Evolutionary conservation across 2,113 vertebrate genomes (phyloP).

Genomic region (Leiothrix lutea): DNA sequence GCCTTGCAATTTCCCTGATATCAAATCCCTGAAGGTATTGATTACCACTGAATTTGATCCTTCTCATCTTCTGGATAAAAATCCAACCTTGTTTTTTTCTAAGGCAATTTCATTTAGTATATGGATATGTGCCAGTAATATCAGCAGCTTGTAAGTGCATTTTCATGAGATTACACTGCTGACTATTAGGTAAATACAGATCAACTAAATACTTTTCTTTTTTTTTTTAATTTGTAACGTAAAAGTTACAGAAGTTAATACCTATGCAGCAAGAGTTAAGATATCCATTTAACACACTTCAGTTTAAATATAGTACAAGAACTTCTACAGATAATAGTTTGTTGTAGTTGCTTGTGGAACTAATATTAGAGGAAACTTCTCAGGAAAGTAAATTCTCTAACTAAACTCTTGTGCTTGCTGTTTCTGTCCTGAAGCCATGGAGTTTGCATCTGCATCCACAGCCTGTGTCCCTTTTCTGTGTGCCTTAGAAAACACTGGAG

Average conservation of each 20-base stretch:
- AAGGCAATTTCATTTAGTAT: background rate
- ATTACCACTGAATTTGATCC: background rate
- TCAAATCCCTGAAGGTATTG: background rate
- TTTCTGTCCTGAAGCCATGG: background rate
- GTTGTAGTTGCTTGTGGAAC: background rate
- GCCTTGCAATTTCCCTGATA: background rate
- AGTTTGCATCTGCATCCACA: background rate
- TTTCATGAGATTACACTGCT: background rate
- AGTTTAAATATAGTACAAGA: background rate
- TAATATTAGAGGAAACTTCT: background rate
- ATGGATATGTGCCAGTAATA: background rate
- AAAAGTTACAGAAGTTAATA: background rate
- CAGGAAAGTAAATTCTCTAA: background rate
- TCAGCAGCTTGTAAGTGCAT: background rate
- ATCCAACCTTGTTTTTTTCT: background rate
- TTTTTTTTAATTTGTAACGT: background rate
- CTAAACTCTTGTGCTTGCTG: background rate
- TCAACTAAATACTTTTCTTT: background rate
- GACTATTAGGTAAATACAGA: background rate
- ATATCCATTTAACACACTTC: background rate
- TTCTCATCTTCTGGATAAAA: background rate
- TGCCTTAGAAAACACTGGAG: background rate
- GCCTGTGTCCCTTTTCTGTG: background rate
- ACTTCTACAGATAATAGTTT: background rate
- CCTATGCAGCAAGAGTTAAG: background rate